Percentiles rank a stretch among this genome's conserved stretches.
Conservation (phyloP, 92 coral and sea anemone species). For the Palythoa caribaeorum region DNA sequence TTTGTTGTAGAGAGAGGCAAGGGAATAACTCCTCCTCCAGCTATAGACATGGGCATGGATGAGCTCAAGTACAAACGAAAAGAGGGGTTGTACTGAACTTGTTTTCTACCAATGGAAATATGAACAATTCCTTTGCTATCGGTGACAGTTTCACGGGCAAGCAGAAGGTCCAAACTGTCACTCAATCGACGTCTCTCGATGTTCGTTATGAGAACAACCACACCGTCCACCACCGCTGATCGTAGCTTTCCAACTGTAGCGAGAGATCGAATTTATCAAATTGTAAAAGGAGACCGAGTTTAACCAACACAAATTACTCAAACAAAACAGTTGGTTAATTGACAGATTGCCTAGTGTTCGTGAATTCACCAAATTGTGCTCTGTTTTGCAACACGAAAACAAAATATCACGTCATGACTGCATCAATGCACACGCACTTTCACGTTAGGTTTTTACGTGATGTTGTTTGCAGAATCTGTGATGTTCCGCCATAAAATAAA, state of each 20-base stretch:
- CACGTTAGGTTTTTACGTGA: no score
- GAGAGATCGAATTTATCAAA: background rate
- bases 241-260: slow-evolving; percentile 70
- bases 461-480: no score
- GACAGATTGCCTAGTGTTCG: no score
- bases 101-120: slow-evolving; percentile 78
- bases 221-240: slow-evolving; percentile 84
- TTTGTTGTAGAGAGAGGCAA: slow-evolving; percentile 79
- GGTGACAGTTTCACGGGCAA: slow-evolving; percentile 84
- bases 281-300: background rate
- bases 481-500: no score
- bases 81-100: slow-evolving; percentile 83
- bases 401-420: no score
- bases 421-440: no score
- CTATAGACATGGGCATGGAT: slow-evolving; percentile 79
- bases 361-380: no score
- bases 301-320: background rate
- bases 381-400: no score
- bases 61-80: slow-evolving; percentile 92
- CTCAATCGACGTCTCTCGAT: slow-evolving; percentile 85
- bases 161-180: slow-evolving; percentile 75
- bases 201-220: slow-evolving; percentile 86
- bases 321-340: no score
- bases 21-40: slow-evolving; percentile 77
- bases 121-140: slow-evolving; percentile 67